Evolutionary conservation across 2,888 invertebrate genomes (phyloP), one percentile per base, ranked within the genome.

Genomic region (Melinaea menophilus): DNA sequence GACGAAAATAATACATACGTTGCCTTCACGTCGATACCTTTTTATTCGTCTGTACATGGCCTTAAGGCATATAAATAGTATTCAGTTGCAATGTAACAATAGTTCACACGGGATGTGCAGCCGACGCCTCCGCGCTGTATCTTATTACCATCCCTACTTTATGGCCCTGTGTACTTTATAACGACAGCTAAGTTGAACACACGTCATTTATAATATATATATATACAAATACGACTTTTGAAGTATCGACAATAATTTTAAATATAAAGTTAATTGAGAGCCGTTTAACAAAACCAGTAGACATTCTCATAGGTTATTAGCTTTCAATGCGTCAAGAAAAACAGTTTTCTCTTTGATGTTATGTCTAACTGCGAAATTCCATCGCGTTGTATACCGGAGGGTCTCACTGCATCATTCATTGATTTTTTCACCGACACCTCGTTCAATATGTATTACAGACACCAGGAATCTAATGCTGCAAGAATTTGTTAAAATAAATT

Each of bases 361-460:
- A n/a, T n/a, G 74, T 76, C 77, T 81, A 84, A 83, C 82, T 84
- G 86, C 79, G 80, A 85, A 85, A 90, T 90, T 85, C 90, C 76
- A 80, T 85, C 78, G 81, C 80, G 84, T 80, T 88, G 88, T 88
- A 84, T 84, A 73, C 77, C 71, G 83, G 86, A 75, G 77, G 85
- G 85, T 86, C 86, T 82, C 88, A 79, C 88, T 90, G 88, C 85
- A 90, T 90, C 85, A 90, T 90, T 90, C 88, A 90, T 86, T 76
- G 62, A 79, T 81, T 90, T 90, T 90, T 90, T 90, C 80, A 79
- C 74, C 75, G 79, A 87, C 90, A 89, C 88, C 88, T 86, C 84
- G 82, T 82, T 88, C 84, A 86, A 86, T 89, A 87, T 89, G 86
- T 87, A 89, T 87, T 51, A 51, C 51, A 51, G 85, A 79, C 82